Evolutionary conservation across 1,140 invertebrate genomes (phyloP).

Genomic region (Trypoxylus dichotomus): DNA sequence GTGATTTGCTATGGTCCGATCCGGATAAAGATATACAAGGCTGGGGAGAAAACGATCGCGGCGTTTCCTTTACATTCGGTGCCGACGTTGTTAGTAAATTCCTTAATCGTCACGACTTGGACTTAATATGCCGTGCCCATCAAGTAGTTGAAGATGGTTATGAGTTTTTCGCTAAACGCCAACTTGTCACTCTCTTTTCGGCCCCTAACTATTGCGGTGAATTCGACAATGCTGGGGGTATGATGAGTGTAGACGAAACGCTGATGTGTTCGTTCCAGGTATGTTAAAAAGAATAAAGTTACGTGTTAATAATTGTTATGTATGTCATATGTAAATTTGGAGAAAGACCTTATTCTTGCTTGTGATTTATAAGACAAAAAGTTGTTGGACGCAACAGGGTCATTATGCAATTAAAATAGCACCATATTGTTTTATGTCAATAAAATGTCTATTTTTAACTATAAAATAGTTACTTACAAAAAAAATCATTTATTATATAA

Average conservation of each 20-base stretch:
- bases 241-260: slow-evolving; percentile 99
- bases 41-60: slow-evolving; percentile 87
- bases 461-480: no score
- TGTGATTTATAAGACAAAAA: no score
- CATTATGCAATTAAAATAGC: neutral
- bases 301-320: no score
- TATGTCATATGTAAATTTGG: no score
- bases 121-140: slow-evolving; percentile 88
- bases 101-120: slow-evolving; percentile 81
- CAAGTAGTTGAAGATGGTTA: slow-evolving; percentile 75
- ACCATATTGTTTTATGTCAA: slow-evolving; percentile 6
- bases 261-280: slow-evolving; percentile 95
- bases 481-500: no score
- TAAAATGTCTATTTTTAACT: neutral
- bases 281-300: slow-evolving; percentile 19
- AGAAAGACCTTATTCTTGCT: no score
- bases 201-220: slow-evolving; percentile 88
- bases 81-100: slow-evolving; percentile 84
- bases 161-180: slow-evolving; percentile 65
- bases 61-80: slow-evolving; percentile 85
- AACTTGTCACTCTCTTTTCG: slow-evolving; percentile 90
- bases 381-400: neutral
- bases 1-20: slow-evolving; percentile 90
- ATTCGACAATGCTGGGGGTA: slow-evolving; percentile 78
- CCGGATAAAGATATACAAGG: slow-evolving; percentile 86